Percentiles rank a stretch among this genome's conserved stretches.
phyloP scores from a whole-genome alignment of 1,140 invertebrate genomes.

The Antheraea pernyi region DNA sequence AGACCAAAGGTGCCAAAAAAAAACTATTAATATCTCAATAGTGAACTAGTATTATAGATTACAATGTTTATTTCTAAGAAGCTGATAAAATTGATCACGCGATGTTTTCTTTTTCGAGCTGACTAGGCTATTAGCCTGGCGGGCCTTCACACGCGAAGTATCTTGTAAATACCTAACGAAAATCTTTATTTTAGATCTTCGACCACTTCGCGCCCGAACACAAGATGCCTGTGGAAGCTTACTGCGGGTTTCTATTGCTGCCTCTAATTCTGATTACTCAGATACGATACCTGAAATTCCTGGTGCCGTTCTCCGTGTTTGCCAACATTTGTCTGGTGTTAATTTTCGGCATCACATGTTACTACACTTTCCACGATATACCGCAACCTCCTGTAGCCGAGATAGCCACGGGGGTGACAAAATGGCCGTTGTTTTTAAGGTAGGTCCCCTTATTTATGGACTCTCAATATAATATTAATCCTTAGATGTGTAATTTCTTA shows the following conservation, averaged over 20 bases:
- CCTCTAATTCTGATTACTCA: constrained; percentile 83
- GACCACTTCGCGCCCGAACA: constrained; percentile 54
- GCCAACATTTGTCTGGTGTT: constrained; percentile 85
- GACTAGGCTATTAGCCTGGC: too few species aligned
- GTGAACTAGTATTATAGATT: too few species aligned
- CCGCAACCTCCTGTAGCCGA: constrained; percentile 70
- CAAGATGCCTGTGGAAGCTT: constrained; percentile 63
- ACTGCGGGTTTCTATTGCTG: constrained; percentile 81
- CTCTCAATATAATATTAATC: neutral
- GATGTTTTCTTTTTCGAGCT: too few species aligned
- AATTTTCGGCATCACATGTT: constrained; percentile 84
- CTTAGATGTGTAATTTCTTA: neutral
- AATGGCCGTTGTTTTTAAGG: constrained; percentile 84
- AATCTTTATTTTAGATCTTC: constrained; percentile 63
- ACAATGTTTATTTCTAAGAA: too few species aligned
- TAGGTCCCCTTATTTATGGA: constrained; percentile 33
- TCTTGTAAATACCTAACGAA: neutral
- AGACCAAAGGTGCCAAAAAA: too few species aligned
- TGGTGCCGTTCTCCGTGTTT: constrained; percentile 87
- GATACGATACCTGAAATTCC: constrained; percentile 84
- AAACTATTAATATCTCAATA: too few species aligned
- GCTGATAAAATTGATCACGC: too few species aligned
- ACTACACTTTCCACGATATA: constrained; percentile 83
- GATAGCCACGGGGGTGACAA: constrained; percentile 56
- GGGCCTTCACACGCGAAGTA: too few species aligned